Conservation (phyloP, 2,113 vertebrate species). For the Burhinus bistriatus region DNA sequence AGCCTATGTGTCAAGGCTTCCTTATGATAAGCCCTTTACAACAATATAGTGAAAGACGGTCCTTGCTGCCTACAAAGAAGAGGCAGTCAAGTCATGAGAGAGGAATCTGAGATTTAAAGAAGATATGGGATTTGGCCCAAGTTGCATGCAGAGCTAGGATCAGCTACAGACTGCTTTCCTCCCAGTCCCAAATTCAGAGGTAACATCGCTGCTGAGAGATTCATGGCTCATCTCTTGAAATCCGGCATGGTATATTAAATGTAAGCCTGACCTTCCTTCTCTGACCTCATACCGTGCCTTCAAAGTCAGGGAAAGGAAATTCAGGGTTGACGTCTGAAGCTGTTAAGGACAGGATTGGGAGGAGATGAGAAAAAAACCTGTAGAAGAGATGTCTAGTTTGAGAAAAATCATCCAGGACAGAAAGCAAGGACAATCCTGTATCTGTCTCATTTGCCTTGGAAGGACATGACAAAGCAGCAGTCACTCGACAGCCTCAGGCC, state of each 20-base stretch:
- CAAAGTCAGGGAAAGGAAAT: not conserved
- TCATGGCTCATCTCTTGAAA: not conserved
- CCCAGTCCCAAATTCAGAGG: not conserved
- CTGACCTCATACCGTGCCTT: not conserved
- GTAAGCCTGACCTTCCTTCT: not conserved
- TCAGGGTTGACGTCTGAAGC: not conserved
- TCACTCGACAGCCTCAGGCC: not conserved
- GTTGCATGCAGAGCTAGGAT: not conserved
- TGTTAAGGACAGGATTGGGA: not conserved
- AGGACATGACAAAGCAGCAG: slow-evolving; percentile 23
- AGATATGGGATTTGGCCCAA: not conserved
- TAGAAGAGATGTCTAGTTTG: not conserved
- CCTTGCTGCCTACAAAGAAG: not conserved
- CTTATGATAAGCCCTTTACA: not conserved
- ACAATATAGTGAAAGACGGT: not conserved
- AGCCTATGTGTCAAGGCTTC: not conserved
- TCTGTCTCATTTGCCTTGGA: not conserved
- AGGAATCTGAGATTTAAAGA: not conserved
- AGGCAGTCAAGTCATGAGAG: not conserved
- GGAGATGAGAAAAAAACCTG: not conserved
- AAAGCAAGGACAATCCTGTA: not conserved
- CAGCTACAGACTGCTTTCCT: not conserved
- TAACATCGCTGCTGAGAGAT: not conserved
- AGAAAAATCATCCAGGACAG: slow-evolving; percentile 4
- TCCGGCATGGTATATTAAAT: not conserved